Evolutionary conservation across 2,113 vertebrate species (phyloP).

Genomic region (Oxyura jamaicensis): DNA sequence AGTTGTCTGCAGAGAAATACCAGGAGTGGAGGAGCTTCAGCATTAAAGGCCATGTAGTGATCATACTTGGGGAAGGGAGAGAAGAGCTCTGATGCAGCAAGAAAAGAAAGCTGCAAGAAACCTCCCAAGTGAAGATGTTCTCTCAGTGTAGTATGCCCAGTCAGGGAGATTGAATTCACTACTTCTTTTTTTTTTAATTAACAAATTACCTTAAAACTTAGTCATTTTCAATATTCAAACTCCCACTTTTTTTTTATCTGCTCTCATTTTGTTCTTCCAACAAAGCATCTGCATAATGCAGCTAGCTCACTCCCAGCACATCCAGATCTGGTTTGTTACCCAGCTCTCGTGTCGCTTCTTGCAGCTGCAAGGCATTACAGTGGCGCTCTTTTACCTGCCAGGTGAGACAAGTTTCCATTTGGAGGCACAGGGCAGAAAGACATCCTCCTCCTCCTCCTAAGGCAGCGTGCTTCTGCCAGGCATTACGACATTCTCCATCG

Average conservation of each 20-base stretch:
- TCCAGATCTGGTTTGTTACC: background rate
- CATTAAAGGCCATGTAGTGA: background rate
- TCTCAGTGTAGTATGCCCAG: background rate
- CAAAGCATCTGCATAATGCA: background rate
- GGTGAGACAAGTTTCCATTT: slow-evolving; percentile 6
- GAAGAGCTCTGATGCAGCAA: background rate
- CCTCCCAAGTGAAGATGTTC: background rate
- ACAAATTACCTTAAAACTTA: background rate
- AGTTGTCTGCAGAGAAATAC: background rate
- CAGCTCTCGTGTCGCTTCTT: background rate
- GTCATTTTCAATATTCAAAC: background rate
- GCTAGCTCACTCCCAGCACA: background rate
- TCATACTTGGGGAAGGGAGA: background rate
- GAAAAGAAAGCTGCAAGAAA: background rate
- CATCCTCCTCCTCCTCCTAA: background rate
- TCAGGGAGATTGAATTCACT: background rate
- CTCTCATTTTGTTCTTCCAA: slow-evolving; percentile 5
- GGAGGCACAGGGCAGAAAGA: background rate
- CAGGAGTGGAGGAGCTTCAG: background rate
- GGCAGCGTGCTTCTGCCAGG: fast-evolving
- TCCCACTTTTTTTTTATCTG: background rate
- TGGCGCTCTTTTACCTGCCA: slow-evolving; percentile 2
- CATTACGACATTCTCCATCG: fast-evolving
- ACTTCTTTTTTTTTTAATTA: background rate
- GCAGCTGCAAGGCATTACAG: background rate